These are phyloP conservation scores for roundworm (Caenorhabditis elegans) DNA, from an alignment of 1,140 invertebrate genomes.

Conservation along the genomic window WBcel235 BX284606.5:12425501-12426000, in stretches of 20 bases:
- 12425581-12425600: conserved; percentile 17
- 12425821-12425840: conserved; percentile 4
- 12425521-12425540: conserved; percentile 12
- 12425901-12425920: background rate
- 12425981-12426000: conserved; percentile 16
- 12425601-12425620: conserved; percentile 7
- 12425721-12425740: conserved; percentile 23
- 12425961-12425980: background rate
- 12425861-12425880: background rate
- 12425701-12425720: background rate
- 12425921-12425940: conserved; percentile 13
- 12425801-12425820: conserved; percentile 24
- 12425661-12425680: background rate
- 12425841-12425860: conserved; percentile 20
- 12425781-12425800: conserved; percentile 30
- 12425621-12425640: background rate
- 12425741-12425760: conserved; percentile 11
- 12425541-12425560: background rate
- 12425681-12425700: background rate
- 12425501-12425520: conserved; percentile 20
- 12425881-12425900: conserved; percentile 27
- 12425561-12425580: background rate
- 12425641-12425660: background rate
- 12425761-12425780: conserved; percentile 20
- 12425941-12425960: background rate